These are phyloP conservation scores for Larimichthys polyactis DNA, from an alignment of 2,113 vertebrate species.

Conservation along the genomic window DNA sequence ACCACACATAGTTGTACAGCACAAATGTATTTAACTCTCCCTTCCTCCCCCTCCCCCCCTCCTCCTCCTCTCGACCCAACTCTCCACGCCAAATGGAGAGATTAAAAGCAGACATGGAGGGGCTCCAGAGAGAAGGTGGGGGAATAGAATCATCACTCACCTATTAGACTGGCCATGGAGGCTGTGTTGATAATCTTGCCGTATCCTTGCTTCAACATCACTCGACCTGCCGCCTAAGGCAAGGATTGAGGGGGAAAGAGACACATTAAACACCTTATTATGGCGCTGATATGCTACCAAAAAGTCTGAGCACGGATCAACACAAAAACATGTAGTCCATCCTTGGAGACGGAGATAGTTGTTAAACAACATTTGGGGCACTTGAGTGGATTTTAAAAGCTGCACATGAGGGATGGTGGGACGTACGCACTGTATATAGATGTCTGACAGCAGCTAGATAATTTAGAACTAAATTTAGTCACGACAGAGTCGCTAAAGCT, in stretches of 20 bases:
- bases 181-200: slow-evolving; percentile 97
- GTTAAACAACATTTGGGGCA: slow-evolving; percentile 20
- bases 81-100: slow-evolving; percentile 61
- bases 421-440: neutral
- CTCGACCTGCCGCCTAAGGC: slow-evolving; percentile 91
- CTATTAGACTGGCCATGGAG: slow-evolving; percentile 97
- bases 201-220: slow-evolving; percentile 96
- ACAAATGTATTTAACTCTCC: slow-evolving; percentile 51
- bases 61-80: slow-evolving; percentile 24
- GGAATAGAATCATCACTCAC: slow-evolving; percentile 90
- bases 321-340: slow-evolving; percentile 50
- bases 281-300: slow-evolving; percentile 81
- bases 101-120: slow-evolving; percentile 71
- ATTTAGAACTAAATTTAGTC: slow-evolving; percentile 41
- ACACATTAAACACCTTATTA: slow-evolving; percentile 85
- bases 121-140: slow-evolving; percentile 67
- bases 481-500: neutral
- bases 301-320: slow-evolving; percentile 84
- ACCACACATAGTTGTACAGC: slow-evolving; percentile 26
- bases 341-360: neutral
- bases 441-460: slow-evolving; percentile 3
- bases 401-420: neutral
- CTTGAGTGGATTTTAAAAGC: slow-evolving; percentile 5
- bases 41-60: slow-evolving; percentile 8
- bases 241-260: slow-evolving; percentile 87